Percentiles rank a stretch among this genome's conserved stretches.
Conservation (phyloP, 2,888 invertebrate genomes). For the Neelides folsomi region DNA sequence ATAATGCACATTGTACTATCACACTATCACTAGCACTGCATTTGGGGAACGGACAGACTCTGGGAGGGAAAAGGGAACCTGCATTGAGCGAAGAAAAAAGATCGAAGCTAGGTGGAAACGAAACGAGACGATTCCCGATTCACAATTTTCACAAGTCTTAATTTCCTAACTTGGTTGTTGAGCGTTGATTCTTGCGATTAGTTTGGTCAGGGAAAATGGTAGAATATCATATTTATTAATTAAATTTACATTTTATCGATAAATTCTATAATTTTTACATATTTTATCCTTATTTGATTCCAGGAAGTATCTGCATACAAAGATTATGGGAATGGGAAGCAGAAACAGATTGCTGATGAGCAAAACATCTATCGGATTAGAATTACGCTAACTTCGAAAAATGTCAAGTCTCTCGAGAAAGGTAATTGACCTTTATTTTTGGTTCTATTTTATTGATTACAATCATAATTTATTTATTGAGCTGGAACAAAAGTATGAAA, state of each 20-base stretch:
- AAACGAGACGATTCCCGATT: no score
- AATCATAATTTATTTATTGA: neutral
- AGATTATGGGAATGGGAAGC: no score
- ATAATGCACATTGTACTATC: no score
- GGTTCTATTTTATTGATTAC: neutral
- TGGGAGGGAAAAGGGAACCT: no score
- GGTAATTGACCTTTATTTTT: slow-evolving; percentile 40
- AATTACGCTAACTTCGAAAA: slow-evolving; percentile 92
- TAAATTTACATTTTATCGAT: slow-evolving; percentile 33
- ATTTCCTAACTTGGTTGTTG: slow-evolving; percentile 50
- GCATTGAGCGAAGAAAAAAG: no score
- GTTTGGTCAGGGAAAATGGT: slow-evolving; percentile 58
- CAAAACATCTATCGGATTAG: slow-evolving; percentile 88
- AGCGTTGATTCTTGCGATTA: slow-evolving; percentile 84
- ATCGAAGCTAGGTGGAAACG: no score
- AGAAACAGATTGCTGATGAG: slow-evolving; percentile 75
- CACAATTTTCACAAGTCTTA: no score
- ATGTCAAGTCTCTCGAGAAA: slow-evolving; percentile 93
- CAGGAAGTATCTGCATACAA: slow-evolving; percentile 46
- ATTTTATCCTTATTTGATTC: slow-evolving; percentile 37
- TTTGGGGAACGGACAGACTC: no score
- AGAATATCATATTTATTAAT: neutral
- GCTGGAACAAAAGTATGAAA: slow-evolving; percentile 2
- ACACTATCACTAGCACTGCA: no score
- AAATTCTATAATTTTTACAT: slow-evolving; percentile 47